Percentiles rank a stretch among this genome's conserved stretches.
phyloP scores from a whole-genome alignment of 2,797 vertebrate genomes.

The Trachurus trachurus region DNA sequence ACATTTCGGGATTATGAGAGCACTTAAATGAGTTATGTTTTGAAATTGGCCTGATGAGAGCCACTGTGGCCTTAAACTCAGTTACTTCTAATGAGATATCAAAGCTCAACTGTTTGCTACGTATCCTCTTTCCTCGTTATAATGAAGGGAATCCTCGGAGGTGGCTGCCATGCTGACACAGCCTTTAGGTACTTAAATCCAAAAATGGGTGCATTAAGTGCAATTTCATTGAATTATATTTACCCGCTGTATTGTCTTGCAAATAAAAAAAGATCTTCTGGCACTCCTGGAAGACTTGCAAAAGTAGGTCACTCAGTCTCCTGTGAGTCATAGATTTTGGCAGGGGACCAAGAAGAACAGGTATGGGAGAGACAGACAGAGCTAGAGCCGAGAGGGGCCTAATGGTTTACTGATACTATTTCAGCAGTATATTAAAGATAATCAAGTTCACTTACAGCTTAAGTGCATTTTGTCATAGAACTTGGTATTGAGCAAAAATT shows the following conservation, averaged over 20 bases:
- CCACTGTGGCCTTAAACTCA: conserved; percentile 68
- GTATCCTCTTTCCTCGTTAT: conserved; percentile 60
- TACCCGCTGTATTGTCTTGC: conserved; percentile 77
- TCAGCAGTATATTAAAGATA: conserved; percentile 56
- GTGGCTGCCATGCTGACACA: conserved; percentile 77
- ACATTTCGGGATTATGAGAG: conserved; percentile 57
- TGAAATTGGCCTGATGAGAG: conserved; percentile 67
- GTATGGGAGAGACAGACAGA: conserved; percentile 76
- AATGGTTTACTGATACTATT: conserved; percentile 65
- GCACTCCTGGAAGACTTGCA: conserved; percentile 81
- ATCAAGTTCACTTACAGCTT: conserved; percentile 47
- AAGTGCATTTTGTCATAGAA: conserved; percentile 36
- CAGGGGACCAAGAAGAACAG: conserved; percentile 83
- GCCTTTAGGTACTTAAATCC: conserved; percentile 73
- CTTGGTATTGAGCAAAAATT: conserved; percentile 43
- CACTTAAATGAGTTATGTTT: conserved; percentile 72
- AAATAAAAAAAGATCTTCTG: conserved; percentile 80
- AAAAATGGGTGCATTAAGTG: conserved; percentile 77
- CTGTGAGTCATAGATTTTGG: conserved; percentile 86
- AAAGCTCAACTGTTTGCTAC: conserved; percentile 69
- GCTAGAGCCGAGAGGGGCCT: conserved; percentile 53
- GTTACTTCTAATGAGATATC: conserved; percentile 76
- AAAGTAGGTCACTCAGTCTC: conserved; percentile 89
- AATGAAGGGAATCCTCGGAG: conserved; percentile 75
- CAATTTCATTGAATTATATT: conserved; percentile 83